Base-by-base conservation (phyloP, 2,113 vertebrate genomes). In the Patagioenas fasciata region DNA sequence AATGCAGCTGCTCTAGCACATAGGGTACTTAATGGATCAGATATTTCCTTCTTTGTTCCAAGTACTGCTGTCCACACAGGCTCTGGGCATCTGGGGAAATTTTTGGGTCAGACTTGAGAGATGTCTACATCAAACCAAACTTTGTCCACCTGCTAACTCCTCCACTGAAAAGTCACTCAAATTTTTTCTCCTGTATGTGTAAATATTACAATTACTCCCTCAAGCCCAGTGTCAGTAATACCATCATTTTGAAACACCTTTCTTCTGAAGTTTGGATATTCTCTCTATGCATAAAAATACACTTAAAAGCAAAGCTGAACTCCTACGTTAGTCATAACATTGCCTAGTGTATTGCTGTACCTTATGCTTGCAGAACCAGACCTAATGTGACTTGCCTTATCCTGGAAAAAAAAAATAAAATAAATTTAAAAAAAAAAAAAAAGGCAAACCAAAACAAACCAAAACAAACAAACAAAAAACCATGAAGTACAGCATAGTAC, bases 401-500 rank as follows among this genome's bases (percentile, higher is more conserved):
- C 16, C 26, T 23, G 8, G 24, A 54, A n/a, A 53, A 28, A 84
- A 38, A 50, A 25, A 44, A 2, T 17, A 61, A 1, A 0, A n/a
- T n/a, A n/a, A n/a, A n/a, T n/a, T n/a, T 17, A 61, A 1, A 0
- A 54, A n/a, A 53, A 28, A 84, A 38, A 50, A 25, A 44, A 2
- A 17, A 61, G 1, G 0, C 6, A 4, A 17, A 44, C 17, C 17
- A 44, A 47, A 47, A 8, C 42, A 44, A 44, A 44, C 56, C 3
- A 72, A 25, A 44, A 1, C 19, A 61, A 1, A 0, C 6, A 4
- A 20, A 17, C 42, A 47, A 47, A 44, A 44, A 44, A 44, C 6
- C 42, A 44, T 15, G 7, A 44, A 47, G 44, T 47, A 47, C 44
- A 47, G 44, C 44, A 47, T 47, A 47, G 18, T 19, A 47, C 44